Base-by-base conservation (phyloP, 1,140 invertebrate species). In the Penaeus japonicus region DNA sequence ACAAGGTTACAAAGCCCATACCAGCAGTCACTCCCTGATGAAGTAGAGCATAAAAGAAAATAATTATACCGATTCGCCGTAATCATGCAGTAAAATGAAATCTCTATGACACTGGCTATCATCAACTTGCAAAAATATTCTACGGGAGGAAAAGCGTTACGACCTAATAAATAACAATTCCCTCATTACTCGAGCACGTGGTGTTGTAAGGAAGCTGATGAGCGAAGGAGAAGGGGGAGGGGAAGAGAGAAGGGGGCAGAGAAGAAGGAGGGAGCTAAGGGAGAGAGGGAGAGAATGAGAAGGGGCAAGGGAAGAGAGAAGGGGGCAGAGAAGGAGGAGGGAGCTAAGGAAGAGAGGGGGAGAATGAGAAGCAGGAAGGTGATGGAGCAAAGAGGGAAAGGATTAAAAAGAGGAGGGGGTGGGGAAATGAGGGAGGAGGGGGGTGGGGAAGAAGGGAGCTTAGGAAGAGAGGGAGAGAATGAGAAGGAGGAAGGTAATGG, bases 381-480 rank as follows among this genome's bases (percentile, higher is more conserved):
- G n/a, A n/a, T n/a, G n/a, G n/a, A 57, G 57, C 24, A 24, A 57
- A 27, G 78, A 80, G 39, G 55, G 10, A 24, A 57, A 32, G 5
- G 24, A 47, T 5, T 7, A 17, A 17, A 5, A 4, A 82, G 30
- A 55, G 30, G 7, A 2, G 24, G 3, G 7, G 35, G 35, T 7
- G 35, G 35, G 7, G 2, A 39, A 7, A 7, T 39, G 35, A 39
- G 35, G 7, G 35, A 39, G 55, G 47, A 54, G 7, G 79, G 55
- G 79, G 55, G 79, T 55, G 53, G 55, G 79, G 55, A 53, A 81
- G 79, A 81, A n/a, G n/a, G n/a, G n/a, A n/a, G n/a, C n/a, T n/a
- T n/a, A n/a, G n/a, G n/a, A 53, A 82, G 80, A 82, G 53, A 82
- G 53, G 57, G 80, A 82, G 80, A 82, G 80, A 82, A 53, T 57